Percentiles rank a stretch among this genome's conserved stretches.
These are phyloP conservation scores for Picathartes gymnocephalus DNA, from an alignment of 2,113 vertebrate genomes.

Conservation along the genomic window DNA sequence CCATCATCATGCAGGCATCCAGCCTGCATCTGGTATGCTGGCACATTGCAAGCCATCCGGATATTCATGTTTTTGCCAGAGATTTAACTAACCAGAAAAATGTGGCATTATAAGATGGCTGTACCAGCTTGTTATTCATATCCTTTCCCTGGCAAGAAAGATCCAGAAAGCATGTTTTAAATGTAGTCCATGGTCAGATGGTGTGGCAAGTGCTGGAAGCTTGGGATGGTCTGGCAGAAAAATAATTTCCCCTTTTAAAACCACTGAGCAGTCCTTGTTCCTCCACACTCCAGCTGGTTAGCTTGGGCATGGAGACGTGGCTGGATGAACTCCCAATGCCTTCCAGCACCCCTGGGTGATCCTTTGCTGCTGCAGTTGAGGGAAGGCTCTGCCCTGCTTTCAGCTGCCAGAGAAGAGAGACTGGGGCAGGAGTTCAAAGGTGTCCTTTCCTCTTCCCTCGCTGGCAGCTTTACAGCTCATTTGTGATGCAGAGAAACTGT, in stretches of 20 bases:
- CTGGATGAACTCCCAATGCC: not conserved
- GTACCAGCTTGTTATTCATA: not conserved
- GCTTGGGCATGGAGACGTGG: not conserved
- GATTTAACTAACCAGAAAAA: not conserved
- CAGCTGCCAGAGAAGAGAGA: not conserved
- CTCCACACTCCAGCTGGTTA: not conserved
- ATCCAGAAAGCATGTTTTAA: conserved; percentile 1
- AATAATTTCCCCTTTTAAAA: conserved; percentile 39
- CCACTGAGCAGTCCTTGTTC: conserved; percentile 15
- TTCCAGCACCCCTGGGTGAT: not conserved
- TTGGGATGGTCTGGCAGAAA: conserved; percentile 15
- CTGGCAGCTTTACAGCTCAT: not conserved
- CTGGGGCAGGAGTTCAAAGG: not conserved
- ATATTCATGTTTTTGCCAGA: not conserved
- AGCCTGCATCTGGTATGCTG: not conserved
- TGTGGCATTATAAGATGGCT: not conserved
- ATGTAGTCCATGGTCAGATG: not conserved
- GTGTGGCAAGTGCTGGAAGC: not conserved
- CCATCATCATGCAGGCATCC: not conserved
- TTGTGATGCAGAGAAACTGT: not conserved
- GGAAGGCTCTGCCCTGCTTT: not conserved
- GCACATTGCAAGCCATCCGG: not conserved
- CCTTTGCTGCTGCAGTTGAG: not conserved
- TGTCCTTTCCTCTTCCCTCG: not conserved
- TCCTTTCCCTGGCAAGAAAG: not conserved